Base-by-base conservation (phyloP, 2,888 invertebrate genomes). In the Stenodera caucasica region DNA sequence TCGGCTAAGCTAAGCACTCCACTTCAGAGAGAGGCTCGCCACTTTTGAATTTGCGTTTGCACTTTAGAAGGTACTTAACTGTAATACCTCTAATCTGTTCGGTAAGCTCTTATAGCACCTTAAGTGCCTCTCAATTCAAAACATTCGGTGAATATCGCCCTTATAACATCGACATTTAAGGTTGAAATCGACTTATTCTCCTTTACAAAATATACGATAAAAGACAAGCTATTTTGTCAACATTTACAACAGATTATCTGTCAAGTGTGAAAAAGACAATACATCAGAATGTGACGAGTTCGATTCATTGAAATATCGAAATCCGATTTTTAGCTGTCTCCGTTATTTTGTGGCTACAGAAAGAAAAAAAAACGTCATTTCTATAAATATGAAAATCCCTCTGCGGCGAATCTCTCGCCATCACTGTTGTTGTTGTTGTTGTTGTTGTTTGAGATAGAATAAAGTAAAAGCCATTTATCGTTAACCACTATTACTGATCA, bases 41-140 rank as follows among this genome's bases (percentile, higher is more conserved):
- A 66, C 71, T 70, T 67, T 72, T 70, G 69, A 71, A 72, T 72
- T 68, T 70, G 68, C 70, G 69, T 65, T 71, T 70, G 69, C 72
- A 72, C 72, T 71, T 69, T 69, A 67, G 70, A 70, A 70, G 70
- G 73, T 75, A 71, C 77, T 78, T 77, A 77, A 77, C 75, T 75
- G 69, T 76, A 77, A 78, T 78, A 71, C 75, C 76, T 72, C 72
- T 76, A 76, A 77, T 77, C 76, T 70, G 68, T 61, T 71, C 68
- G 67, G 68, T 72, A 75, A 75, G 74, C 74, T 75, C 77, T 76
- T 78, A 76, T 76, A 71, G 75, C 77, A 74, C 77, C 76, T 78
- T 77, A 78, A 78, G 77, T 78, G 77, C 76, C 76, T 75, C 74
- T 75, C 75, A 75, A 77, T 78, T 77, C 67, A 70, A 76, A 72